A percentile compares a stretch with the other conserved stretches of the same genome.
These are phyloP conservation scores for Bombus pascuorum DNA, from an alignment of 1,140 invertebrate genomes.

Conservation along the genomic window DNA sequence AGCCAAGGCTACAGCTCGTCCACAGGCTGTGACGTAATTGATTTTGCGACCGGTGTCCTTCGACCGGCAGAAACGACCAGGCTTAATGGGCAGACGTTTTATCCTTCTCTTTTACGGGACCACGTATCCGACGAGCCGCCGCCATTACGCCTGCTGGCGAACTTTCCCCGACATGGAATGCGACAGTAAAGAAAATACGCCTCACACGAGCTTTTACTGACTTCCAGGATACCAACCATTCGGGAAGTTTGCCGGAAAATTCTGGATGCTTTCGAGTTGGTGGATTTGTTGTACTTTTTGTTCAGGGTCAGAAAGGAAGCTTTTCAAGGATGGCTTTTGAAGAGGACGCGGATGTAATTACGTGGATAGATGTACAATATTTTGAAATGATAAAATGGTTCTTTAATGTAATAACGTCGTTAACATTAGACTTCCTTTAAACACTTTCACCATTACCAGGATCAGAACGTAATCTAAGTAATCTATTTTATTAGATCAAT, in stretches of 20 bases:
- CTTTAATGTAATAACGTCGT: too few species aligned
- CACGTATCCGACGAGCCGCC: constrained; percentile 45
- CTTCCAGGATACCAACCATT: background rate
- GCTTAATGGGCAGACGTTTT: constrained; percentile 64
- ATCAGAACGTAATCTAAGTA: too few species aligned
- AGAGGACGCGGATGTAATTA: too few species aligned
- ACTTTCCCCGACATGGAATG: constrained; percentile 33
- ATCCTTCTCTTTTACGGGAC: constrained; percentile 64
- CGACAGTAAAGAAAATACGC: constrained; percentile 43
- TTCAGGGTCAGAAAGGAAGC: too few species aligned
- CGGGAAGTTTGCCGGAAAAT: background rate
- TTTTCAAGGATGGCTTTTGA: too few species aligned
- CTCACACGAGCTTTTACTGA: constrained; percentile 36
- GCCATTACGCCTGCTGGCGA: constrained; percentile 54
- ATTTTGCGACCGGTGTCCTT: constrained; percentile 69
- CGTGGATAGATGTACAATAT: too few species aligned
- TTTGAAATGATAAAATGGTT: too few species aligned
- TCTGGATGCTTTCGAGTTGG: background rate
- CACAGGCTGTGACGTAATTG: constrained; percentile 66
- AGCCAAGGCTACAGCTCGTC: constrained; percentile 32
- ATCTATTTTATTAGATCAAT: too few species aligned
- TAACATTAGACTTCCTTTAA: too few species aligned
- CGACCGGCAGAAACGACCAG: constrained; percentile 62
- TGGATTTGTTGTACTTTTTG: too few species aligned
- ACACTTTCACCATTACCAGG: too few species aligned